phyloP scores from a whole-genome alignment of 2,888 invertebrate species.

The Dasysyrphus albostriatus region DNA sequence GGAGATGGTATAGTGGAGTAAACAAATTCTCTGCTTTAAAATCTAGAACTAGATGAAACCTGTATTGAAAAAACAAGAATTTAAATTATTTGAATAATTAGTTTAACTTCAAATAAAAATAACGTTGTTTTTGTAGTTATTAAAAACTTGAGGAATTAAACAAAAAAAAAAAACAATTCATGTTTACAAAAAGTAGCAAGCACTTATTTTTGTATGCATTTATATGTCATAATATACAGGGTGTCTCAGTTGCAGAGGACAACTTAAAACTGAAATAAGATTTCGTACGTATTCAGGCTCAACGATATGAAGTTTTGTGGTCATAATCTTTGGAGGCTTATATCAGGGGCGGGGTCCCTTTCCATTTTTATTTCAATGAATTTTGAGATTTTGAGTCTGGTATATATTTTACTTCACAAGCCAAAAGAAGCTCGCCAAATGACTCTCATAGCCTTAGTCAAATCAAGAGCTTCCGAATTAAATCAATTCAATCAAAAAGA shows the following conservation, averaged over 20 bases:
- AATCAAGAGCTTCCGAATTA: no score
- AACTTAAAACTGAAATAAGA: neutral
- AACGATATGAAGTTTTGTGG: no score
- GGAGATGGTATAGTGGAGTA: constrained; percentile 40
- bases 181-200: constrained; percentile 1
- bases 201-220: neutral
- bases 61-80: constrained; percentile 63
- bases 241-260: neutral
- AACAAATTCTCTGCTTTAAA: constrained; percentile 54
- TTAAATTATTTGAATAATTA: constrained; percentile 51
- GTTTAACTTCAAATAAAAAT: neutral
- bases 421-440: no score
- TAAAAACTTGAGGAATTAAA: neutral
- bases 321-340: no score
- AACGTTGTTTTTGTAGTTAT: constrained; percentile 5
- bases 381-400: no score
- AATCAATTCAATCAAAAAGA: no score
- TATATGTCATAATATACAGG: neutral
- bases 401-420: no score
- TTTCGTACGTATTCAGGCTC: no score
- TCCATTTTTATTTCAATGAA: no score
- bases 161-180: neutral
- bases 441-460: no score
- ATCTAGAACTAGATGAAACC: constrained; percentile 47
- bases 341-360: no score